phyloP scores from a whole-genome alignment of 1,140 invertebrate species.

The Himalopsyche phryganea region DNA sequence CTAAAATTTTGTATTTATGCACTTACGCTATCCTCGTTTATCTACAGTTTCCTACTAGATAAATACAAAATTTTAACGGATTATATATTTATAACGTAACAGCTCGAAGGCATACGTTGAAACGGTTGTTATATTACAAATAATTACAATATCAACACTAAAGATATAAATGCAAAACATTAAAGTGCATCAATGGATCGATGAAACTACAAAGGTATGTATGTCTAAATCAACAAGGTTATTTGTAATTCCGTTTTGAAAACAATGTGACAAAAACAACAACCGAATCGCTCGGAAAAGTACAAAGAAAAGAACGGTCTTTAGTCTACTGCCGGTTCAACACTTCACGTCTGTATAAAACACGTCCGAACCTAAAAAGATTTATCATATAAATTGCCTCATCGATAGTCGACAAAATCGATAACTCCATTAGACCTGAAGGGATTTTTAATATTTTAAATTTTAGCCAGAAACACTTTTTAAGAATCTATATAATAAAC shows the following conservation, averaged over 20 bases:
- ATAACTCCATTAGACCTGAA: constrained; percentile 27
- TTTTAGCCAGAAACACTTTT: constrained; percentile 35
- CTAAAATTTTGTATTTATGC: constrained; percentile 57
- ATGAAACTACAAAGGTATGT: constrained; percentile 45
- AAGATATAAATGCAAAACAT: constrained; percentile 58
- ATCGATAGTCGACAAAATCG: constrained; percentile 26
- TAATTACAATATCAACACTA: constrained; percentile 53
- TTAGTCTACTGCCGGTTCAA: constrained; percentile 17
- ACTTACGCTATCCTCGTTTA: constrained; percentile 43
- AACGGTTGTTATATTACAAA: constrained; percentile 55
- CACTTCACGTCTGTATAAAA: constrained; percentile 25
- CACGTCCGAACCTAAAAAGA: constrained; percentile 27
- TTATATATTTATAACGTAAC: constrained; percentile 46
- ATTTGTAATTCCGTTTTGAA: not conserved
- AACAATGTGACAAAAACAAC: constrained; percentile 1
- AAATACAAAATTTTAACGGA: constrained; percentile 57
- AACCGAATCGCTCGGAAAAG: not conserved
- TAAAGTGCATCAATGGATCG: constrained; percentile 44
- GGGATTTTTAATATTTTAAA: constrained; percentile 30
- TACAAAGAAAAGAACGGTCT: not conserved
- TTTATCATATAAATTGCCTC: constrained; percentile 24
- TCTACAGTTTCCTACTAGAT: constrained; percentile 55
- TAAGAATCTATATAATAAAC: constrained; percentile 35
- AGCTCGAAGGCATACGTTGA: constrained; percentile 51
- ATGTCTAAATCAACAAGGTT: constrained; percentile 36